These are phyloP conservation scores for Diaperis boleti DNA, from an alignment of 2,888 invertebrate genomes.

Conservation along the genomic window DNA sequence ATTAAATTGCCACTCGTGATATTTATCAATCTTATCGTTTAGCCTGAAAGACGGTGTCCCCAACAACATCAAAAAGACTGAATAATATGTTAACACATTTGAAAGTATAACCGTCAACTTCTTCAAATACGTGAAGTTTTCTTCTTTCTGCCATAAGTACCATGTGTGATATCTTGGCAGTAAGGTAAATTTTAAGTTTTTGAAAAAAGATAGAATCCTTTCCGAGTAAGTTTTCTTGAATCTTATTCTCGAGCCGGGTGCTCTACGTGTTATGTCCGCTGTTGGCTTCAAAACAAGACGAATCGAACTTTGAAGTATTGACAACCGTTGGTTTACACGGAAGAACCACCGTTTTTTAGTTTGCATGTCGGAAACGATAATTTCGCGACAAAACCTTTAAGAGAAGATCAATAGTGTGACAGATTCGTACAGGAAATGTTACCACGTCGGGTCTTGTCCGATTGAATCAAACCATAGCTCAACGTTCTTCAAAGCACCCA, in stretches of 20 bases:
- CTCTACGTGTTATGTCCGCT: too few species aligned
- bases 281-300: neutral
- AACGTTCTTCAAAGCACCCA: constrained; percentile 52
- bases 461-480: constrained; percentile 55
- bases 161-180: constrained; percentile 11
- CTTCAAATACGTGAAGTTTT: constrained; percentile 44
- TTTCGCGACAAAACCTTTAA: constrained; percentile 49
- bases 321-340: constrained; percentile 47
- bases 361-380: constrained; percentile 54
- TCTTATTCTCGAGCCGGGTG: neutral
- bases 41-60: constrained; percentile 47
- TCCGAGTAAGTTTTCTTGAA: neutral
- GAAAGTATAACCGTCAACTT: constrained; percentile 50
- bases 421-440: neutral
- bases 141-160: constrained; percentile 40
- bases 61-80: constrained; percentile 44
- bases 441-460: constrained; percentile 53
- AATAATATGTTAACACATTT: constrained; percentile 46
- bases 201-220: too few species aligned
- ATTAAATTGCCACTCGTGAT: neutral
- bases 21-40: constrained; percentile 46
- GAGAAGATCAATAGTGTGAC: neutral
- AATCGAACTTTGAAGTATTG: neutral
- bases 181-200: neutral
- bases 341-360: constrained; percentile 49